Evolutionary conservation across 2,888 invertebrate species (phyloP).

Genomic region (Bruchidius siliquastri): DNA sequence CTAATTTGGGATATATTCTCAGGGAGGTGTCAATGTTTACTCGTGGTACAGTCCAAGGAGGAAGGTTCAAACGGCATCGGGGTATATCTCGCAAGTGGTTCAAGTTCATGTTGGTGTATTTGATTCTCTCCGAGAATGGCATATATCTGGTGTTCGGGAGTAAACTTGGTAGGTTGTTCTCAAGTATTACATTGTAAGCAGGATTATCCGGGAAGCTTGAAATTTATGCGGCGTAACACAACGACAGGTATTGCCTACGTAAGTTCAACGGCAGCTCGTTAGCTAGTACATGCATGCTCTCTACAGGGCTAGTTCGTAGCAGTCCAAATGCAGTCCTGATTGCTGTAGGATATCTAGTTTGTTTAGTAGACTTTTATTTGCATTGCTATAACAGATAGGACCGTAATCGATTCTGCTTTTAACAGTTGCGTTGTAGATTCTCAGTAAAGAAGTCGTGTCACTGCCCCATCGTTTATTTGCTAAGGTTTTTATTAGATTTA

Average conservation of each 20-base stretch:
- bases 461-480: not conserved
- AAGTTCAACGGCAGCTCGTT: not conserved
- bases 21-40: too few relatives aligned
- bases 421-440: not conserved
- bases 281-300: not conserved
- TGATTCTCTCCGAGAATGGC: not conserved
- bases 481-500: not conserved
- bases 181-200: not conserved
- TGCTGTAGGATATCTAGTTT: not conserved
- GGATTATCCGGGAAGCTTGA: not conserved
- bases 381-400: not conserved
- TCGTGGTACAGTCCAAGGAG: too few relatives aligned
- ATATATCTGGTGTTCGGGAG: not conserved
- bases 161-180: not conserved
- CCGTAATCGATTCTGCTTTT: not conserved
- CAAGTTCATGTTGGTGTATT: too few relatives aligned
- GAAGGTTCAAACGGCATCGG: too few relatives aligned
- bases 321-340: not conserved
- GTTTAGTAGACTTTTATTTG: not conserved
- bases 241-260: not conserved
- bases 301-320: slow-evolving; percentile 1
- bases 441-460: not conserved
- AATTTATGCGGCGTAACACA: not conserved
- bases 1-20: not conserved
- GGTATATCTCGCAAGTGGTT: too few relatives aligned